Base-by-base conservation (phyloP, 35 echinoderm and acorn worm species). In the Strongylocentrotus purpuratus region DNA sequence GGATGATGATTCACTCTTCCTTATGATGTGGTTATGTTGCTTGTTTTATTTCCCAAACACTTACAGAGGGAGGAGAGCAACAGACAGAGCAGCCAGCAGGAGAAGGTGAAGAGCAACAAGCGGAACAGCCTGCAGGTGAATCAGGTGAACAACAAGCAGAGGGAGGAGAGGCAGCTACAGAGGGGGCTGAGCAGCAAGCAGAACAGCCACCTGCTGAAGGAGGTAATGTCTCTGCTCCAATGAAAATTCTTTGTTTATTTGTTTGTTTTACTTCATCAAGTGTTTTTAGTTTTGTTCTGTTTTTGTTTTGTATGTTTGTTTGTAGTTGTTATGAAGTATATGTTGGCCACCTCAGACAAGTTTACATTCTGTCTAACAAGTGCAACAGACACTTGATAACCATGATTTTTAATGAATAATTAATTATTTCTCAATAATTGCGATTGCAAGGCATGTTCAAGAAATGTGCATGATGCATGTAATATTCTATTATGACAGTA, bases 61-160 rank as follows among this genome's bases (percentile, higher is more conserved):
- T 46, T 32, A 48, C 93, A 94, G 93, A 71, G 61, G 93, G 93
- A 65, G 93, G 61, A 94, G 48, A 46, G 17, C 46, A 93, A 55
- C 92, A 46, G 31, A 32, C 92, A 12, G 92, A 48, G 7, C 46
- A 46, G 13, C 28, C 92, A 41, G 46, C 46, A 46, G 92, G 41
- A 41, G 92, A 93, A 25, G 92, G 46, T 32, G 47, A 31, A 46
- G 92, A 94, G 50, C 93, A 32, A 94, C 93, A 94, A 70, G 93
- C 58, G 33, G 55, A 94, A 9, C 48, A 58, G 22, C 48, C 32
- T 55, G 93, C 48, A 45, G 87, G 20, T 78, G 65, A 78, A 28
- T 78, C 65, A 78, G 65, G 32, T 33, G 50, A 94, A 33, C 93
- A 94, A 13, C 48, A 31, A 33, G 48, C 31, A 71, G 48, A 95